Percentiles rank a stretch among this genome's conserved stretches.
Evolutionary conservation across 2,888 invertebrate genomes (phyloP).

Genomic region (Schizotus pectinicornis): DNA sequence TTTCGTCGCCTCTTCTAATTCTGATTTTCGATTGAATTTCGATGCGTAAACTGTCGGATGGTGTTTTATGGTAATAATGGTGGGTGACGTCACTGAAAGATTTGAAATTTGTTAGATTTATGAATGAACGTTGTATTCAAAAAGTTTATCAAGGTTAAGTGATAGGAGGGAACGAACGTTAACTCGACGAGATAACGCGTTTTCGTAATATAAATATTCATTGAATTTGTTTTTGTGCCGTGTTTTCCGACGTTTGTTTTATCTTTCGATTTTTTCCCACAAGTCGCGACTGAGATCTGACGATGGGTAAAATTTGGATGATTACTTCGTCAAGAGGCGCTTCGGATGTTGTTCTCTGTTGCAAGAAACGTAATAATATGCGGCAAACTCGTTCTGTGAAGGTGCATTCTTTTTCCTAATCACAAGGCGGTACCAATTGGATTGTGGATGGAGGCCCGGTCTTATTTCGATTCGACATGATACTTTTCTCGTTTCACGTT

Average conservation of each 20-base stretch:
- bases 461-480: slow-evolving; percentile 10
- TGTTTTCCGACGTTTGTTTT: slow-evolving; percentile 5
- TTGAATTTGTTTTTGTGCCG: slow-evolving; percentile 1
- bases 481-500: slow-evolving; percentile 12
- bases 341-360: slow-evolving; percentile 16
- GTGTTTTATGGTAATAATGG: slow-evolving; percentile 6
- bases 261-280: slow-evolving; percentile 28
- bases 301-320: neutral
- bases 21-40: no score
- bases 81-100: slow-evolving; percentile 12
- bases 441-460: slow-evolving; percentile 19
- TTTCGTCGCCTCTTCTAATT: no score
- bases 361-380: slow-evolving; percentile 34
- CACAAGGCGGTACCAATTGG: slow-evolving; percentile 31
- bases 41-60: no score
- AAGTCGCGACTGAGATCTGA: slow-evolving; percentile 29
- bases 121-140: slow-evolving; percentile 32
- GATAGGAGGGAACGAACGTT: slow-evolving; percentile 30
- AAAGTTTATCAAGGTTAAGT: slow-evolving; percentile 35
- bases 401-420: slow-evolving; percentile 37
- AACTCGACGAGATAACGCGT: slow-evolving; percentile 13
- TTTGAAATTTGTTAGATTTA: slow-evolving; percentile 21
- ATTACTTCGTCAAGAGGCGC: slow-evolving; percentile 6
- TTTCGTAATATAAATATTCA: slow-evolving; percentile 16
- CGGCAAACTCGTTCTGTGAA: slow-evolving; percentile 36